Evolutionary conservation across 2,113 vertebrate species (phyloP), one percentile per base, ranked within the genome.

Genomic region (Solea senegalensis): DNA sequence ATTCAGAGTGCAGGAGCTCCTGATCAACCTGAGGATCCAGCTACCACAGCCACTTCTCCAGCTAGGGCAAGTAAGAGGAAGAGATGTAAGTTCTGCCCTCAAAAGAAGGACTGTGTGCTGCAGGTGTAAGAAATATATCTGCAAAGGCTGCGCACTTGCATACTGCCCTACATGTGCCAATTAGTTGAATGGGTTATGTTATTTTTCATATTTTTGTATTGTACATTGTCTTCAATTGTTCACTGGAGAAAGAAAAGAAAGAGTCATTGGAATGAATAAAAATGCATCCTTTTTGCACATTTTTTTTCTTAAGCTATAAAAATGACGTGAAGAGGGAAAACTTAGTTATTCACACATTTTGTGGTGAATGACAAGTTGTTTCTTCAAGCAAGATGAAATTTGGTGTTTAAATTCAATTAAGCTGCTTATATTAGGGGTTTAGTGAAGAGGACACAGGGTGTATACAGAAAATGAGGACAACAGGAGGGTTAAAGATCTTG

Each of bases 81-180:
- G 44, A 57, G 27, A 16, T 57, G 65, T 13, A 14, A 57, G n/a
- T n/a, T 57, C 44, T 56, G 54, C 43, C 54, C 45, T 1, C 9
- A 7, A 14, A 58, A 58, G 28, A 67, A 67, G 53, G 53, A 68
- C 26, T 68, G 53, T n/a, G 34, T 65, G 49, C 50, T 53, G 39
- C 39, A 44, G 34, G 16, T 66, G 64, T 54, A 16, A 41, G 63
- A 65, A 65, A 52, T 65, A 14, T 26, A 53, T 52, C 63, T n/a
- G n/a, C n/a, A n/a, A n/a, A n/a, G n/a, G n/a, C n/a, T n/a, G n/a
- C n/a, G n/a, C n/a, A n/a, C n/a, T 65, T 48, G 16, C 60, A 46
- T 63, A 34, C 44, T 63, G 60, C 26, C 44, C 60, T 28, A 48
- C 59, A 62, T 28, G 45, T 61, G 58, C 49, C 14, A 48, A 48